A percentile compares a stretch with the other conserved stretches of the same genome.
Conservation (phyloP, 2,888 invertebrate genomes). For the Andricus quercusramuli region DNA sequence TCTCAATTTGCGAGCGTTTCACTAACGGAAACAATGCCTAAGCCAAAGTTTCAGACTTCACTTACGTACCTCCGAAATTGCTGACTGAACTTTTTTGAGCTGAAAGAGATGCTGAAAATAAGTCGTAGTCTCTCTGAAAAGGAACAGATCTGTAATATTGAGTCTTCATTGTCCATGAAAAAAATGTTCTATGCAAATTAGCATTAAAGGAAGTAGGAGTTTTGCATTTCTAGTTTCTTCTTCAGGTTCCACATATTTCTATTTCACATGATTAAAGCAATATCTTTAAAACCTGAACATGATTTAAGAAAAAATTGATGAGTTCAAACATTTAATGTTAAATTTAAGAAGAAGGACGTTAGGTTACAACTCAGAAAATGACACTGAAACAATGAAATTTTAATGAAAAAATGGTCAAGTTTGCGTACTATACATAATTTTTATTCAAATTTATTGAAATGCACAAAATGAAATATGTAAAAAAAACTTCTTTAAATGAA, state of each 20-base stretch:
- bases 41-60: slow-evolving; percentile 24
- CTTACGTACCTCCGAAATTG: slow-evolving; percentile 3
- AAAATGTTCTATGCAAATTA: background rate
- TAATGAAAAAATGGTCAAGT: too few relatives aligned
- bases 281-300: background rate
- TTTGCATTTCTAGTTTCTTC: background rate
- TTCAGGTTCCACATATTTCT: background rate
- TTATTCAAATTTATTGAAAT: too few relatives aligned
- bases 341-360: too few relatives aligned
- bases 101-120: slow-evolving; percentile 10
- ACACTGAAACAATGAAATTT: too few relatives aligned
- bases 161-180: background rate
- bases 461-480: too few relatives aligned
- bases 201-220: background rate
- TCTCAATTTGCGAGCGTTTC: background rate
- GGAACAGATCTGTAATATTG: slow-evolving; percentile 1
- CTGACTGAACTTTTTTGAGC: slow-evolving; percentile 1
- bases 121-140: background rate
- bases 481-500: too few relatives aligned
- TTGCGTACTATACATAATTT: too few relatives aligned
- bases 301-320: too few relatives aligned
- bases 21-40: slow-evolving; percentile 28
- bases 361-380: too few relatives aligned
- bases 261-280: background rate
- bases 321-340: too few relatives aligned